Evolutionary conservation across 2,888 invertebrate genomes (phyloP).

Genomic region (Drosophila merina): DNA sequence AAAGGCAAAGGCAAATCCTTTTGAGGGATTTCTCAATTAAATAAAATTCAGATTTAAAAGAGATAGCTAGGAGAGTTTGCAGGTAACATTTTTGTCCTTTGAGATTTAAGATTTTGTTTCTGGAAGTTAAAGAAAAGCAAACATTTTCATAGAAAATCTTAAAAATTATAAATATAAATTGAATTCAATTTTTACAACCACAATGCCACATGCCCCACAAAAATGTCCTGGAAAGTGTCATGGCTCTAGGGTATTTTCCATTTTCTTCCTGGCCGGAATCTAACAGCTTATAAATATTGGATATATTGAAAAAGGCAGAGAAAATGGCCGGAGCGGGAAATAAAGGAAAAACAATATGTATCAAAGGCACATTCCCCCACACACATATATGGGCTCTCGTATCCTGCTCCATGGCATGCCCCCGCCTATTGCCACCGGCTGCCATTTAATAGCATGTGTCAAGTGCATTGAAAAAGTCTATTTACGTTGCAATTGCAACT

Average conservation of each 20-base stretch:
- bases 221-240: background rate
- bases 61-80: too few species aligned
- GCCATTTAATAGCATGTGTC: conserved; percentile 79
- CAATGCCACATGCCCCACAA: background rate
- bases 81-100: too few species aligned
- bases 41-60: too few species aligned
- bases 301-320: conserved; percentile 51
- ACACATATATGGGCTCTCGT: conserved; percentile 21
- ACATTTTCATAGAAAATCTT: too few species aligned
- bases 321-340: conserved; percentile 28
- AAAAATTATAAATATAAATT: too few species aligned
- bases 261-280: conserved; percentile 14
- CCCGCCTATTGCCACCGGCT: conserved; percentile 52
- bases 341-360: conserved; percentile 31
- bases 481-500: conserved; percentile 74
- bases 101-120: too few species aligned
- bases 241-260: background rate
- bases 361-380: conserved; percentile 22
- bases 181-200: too few species aligned
- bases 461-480: conserved; percentile 80
- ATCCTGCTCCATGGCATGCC: conserved; percentile 30
- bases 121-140: too few species aligned
- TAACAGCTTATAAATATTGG: conserved; percentile 69
- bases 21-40: too few species aligned
- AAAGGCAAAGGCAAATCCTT: too few species aligned